Evolutionary conservation across 2,113 vertebrate species (phyloP).

Genomic region (Tachysurus vachellii): DNA sequence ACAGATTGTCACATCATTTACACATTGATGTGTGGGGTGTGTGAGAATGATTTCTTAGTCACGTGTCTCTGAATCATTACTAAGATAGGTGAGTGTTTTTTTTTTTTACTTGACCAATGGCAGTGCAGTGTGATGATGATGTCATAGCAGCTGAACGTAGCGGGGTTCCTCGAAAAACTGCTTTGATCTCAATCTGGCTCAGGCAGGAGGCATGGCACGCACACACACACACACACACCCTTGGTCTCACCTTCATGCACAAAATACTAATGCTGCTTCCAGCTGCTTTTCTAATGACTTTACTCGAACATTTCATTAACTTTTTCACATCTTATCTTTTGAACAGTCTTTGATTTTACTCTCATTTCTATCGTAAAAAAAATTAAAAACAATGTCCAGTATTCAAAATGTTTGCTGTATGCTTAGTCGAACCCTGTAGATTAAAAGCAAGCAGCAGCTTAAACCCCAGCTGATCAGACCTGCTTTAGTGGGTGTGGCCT

Average conservation of each 20-base stretch:
- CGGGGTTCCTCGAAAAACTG: constrained; percentile 33
- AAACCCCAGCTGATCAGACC: not conserved
- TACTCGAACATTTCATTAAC: not conserved
- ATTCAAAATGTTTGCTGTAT: not conserved
- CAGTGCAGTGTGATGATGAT: not conserved
- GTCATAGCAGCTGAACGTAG: not conserved
- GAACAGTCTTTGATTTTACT: not conserved
- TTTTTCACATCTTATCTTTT: too few species aligned
- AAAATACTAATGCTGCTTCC: not conserved
- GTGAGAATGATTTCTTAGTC: constrained; percentile 6
- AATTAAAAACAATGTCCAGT: not conserved
- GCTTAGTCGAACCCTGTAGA: not conserved
- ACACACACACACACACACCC: not conserved
- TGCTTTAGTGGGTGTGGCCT: not conserved
- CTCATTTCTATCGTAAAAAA: not conserved
- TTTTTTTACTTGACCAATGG: not conserved
- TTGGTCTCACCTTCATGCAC: constrained; percentile 29
- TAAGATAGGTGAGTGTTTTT: not conserved
- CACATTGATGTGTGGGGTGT: not conserved
- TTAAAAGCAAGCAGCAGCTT: not conserved
- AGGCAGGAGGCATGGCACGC: constrained; percentile 33
- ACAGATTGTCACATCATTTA: not conserved
- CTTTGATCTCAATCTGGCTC: constrained; percentile 50
- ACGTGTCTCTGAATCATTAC: not conserved
- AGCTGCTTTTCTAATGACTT: not conserved